Evolutionary conservation across 2,888 invertebrate species (phyloP), one percentile per base, ranked within the genome.

Genomic region (Ormia ochracea): DNA sequence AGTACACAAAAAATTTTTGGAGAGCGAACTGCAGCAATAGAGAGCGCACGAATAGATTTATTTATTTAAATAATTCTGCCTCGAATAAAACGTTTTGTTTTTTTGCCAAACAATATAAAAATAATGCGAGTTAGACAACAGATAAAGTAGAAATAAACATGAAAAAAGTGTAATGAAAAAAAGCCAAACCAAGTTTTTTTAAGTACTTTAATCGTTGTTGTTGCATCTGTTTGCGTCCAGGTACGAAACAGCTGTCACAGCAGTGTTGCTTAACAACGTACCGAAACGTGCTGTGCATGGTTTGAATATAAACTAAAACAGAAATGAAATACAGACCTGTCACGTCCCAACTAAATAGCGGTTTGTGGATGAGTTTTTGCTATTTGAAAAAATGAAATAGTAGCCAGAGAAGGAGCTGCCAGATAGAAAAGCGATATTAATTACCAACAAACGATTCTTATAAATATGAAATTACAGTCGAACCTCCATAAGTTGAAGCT

Each of bases 21-120:
- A 70, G 63, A 70, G 50, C 31, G 10, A 41, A 10, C 12, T 45
- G 45, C 54, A 12, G 6, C 45, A 7, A 19, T 6, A 52, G 54
- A 54, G 68, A 48, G 9, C 52, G 14, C 43, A 43, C 9, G 2
- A 17, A 17, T 26, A 45, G 45, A 28, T 9, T n/a, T 61, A 23
- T 69, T 76, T 81, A 74, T 82, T 82, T 54, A 61, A 81, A 68
- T 43, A 28, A 78, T 26, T 56, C 38, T 17, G 45, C 45, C 21
- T 65, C 54, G 28, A 12, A 23, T 58, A 12, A 41, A 63, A 26
- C n/a, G n/a, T n/a, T n/a, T n/a, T n/a, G 38, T 76, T 83, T 81
- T 81, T 77, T 78, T 74, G 26, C 19, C 19, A 63, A 72, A 73
- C 48, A 50, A 61, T 17, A n/a, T n/a, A 33, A 31, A 41, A 19